Percentiles rank a stretch among this genome's conserved stretches.
phyloP scores from a whole-genome alignment of 2,888 invertebrate species.

The Polydrusus tereticollis region DNA sequence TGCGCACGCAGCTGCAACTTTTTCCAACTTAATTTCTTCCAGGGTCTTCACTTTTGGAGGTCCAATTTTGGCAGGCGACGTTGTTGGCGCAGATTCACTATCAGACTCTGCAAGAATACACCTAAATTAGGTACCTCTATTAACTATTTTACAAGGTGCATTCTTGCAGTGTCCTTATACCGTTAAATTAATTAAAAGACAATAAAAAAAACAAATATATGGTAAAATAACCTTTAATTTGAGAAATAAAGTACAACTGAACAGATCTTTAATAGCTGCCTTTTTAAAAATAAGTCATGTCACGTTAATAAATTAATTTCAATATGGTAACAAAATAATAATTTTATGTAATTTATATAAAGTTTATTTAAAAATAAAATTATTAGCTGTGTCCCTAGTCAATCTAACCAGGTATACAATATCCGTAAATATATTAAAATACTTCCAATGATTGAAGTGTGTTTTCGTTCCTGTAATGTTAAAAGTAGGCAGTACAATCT shows the following conservation, averaged over 20 bases:
- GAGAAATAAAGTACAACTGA: constrained; percentile 14
- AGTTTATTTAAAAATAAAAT: not conserved
- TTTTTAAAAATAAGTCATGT: not conserved
- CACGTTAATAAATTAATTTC: not conserved
- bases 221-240: constrained; percentile 20
- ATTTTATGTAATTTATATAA: not conserved
- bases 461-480: too few relatives aligned
- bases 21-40: constrained; percentile 78
- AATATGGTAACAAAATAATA: constrained; percentile 8
- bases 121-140: constrained; percentile 54
- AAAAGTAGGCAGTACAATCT: too few relatives aligned
- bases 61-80: constrained; percentile 70
- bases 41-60: constrained; percentile 73
- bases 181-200: constrained; percentile 45
- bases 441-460: too few relatives aligned
- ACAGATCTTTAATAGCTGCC: constrained; percentile 20
- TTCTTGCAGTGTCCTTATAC: constrained; percentile 50
- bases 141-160: constrained; percentile 46
- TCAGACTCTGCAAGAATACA: constrained; percentile 85
- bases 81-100: constrained; percentile 78
- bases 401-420: too few relatives aligned
- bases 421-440: too few relatives aligned
- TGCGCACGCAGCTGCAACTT: constrained; percentile 79
- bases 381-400: too few relatives aligned
- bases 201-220: constrained; percentile 11